Conservation (phyloP, 2,888 invertebrate genomes). For the Trichacis sp. region DNA sequence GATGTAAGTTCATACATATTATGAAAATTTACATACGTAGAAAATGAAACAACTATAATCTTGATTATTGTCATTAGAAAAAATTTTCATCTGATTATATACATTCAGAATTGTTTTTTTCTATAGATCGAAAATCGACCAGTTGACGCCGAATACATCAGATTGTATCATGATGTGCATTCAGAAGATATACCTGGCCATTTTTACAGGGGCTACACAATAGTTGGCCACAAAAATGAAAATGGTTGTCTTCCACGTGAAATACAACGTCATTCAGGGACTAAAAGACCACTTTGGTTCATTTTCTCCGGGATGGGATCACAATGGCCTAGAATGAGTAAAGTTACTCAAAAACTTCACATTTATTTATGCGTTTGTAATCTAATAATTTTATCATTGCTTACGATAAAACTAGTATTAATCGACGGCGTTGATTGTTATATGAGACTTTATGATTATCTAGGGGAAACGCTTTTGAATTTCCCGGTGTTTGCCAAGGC, state of each 20-base stretch:
- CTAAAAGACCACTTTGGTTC: slow-evolving; percentile 83
- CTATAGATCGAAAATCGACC: background rate
- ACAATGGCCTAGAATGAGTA: slow-evolving; percentile 88
- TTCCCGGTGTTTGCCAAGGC: slow-evolving; percentile 78
- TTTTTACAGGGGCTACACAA: slow-evolving; percentile 81
- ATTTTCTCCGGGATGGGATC: slow-evolving; percentile 94
- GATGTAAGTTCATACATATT: slow-evolving; percentile 68
- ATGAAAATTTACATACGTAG: background rate
- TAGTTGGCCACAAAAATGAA: slow-evolving; percentile 68
- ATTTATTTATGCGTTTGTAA: too few relatives aligned
- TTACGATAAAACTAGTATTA: too few relatives aligned
- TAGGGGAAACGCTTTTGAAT: slow-evolving; percentile 77
- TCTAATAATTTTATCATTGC: too few relatives aligned
- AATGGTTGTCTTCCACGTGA: slow-evolving; percentile 69
- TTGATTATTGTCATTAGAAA: too few relatives aligned
- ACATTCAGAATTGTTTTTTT: slow-evolving; percentile 8
- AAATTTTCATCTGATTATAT: too few relatives aligned
- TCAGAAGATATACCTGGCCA: slow-evolving; percentile 73
- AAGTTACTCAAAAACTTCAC: too few relatives aligned
- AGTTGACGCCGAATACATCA: slow-evolving; percentile 74
- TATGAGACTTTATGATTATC: too few relatives aligned
- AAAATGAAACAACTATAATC: slow-evolving; percentile 70
- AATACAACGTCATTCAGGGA: slow-evolving; percentile 75
- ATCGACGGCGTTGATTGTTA: too few relatives aligned
- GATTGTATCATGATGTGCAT: slow-evolving; percentile 60